Evolutionary conservation across 1,140 invertebrate species (phyloP).

Genomic region (Drosophila quadrilineata): DNA sequence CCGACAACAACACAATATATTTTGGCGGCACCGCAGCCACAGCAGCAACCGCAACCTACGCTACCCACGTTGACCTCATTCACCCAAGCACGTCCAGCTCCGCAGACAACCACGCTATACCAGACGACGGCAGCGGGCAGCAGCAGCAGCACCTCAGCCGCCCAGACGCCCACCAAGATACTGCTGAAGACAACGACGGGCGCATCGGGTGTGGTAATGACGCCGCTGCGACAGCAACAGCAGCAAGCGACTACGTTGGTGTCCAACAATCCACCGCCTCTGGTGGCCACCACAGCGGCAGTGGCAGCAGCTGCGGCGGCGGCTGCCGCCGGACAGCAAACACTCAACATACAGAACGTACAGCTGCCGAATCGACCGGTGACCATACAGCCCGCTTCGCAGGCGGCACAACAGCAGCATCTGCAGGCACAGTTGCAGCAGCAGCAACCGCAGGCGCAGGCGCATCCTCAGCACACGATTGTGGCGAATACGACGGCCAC

Average conservation of each 20-base stretch:
- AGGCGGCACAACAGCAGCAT: slow-evolving; percentile 78
- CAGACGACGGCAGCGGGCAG: slow-evolving; percentile 51
- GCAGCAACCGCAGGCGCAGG: slow-evolving; percentile 66
- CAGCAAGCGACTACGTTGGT: slow-evolving; percentile 56
- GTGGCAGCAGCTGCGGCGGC: slow-evolving; percentile 29
- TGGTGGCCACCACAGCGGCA: slow-evolving; percentile 67
- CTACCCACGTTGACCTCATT: slow-evolving; percentile 74
- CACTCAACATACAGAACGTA: slow-evolving; percentile 80
- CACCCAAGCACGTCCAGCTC: slow-evolving; percentile 57
- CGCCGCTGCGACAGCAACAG: slow-evolving; percentile 62
- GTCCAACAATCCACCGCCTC: slow-evolving; percentile 64
- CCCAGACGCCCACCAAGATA: slow-evolving; percentile 72
- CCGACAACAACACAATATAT: slow-evolving; percentile 37
- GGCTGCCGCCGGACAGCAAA: slow-evolving; percentile 42
- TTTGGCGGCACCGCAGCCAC: slow-evolving; percentile 31
- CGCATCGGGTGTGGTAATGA: slow-evolving; percentile 70
- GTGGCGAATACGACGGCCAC: slow-evolving; percentile 77
- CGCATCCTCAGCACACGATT: slow-evolving; percentile 79
- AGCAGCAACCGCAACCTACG: slow-evolving; percentile 68
- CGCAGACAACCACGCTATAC: slow-evolving; percentile 69
- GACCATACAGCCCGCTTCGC: slow-evolving; percentile 79
- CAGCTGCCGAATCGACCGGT: slow-evolving; percentile 74
- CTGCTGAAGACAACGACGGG: slow-evolving; percentile 72
- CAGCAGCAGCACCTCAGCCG: no score
- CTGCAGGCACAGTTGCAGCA: slow-evolving; percentile 76